A percentile compares a stretch with the other conserved stretches of the same genome.
phyloP scores from a whole-genome alignment of 2,113 vertebrate species.

The Nematolebias whitei region DNA sequence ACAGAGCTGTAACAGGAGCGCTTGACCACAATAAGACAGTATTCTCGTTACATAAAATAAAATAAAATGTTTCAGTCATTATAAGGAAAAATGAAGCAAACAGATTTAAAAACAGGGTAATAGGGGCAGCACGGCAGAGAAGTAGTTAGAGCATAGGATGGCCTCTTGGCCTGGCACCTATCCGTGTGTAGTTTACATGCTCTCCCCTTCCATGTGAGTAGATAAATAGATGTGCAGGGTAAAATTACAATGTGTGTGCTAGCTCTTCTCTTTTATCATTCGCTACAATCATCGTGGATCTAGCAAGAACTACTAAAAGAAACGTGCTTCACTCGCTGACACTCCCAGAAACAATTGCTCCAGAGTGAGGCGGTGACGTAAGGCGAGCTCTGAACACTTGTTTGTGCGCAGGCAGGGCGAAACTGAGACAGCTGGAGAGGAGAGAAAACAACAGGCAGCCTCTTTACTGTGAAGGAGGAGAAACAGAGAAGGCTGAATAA shows the following conservation, averaged over 20 bases:
- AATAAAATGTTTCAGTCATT: not conserved
- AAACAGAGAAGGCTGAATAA: conserved; percentile 3
- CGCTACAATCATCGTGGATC: not conserved
- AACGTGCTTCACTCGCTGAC: not conserved
- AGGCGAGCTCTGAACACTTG: conserved; percentile 22
- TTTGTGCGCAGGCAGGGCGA: conserved; percentile 33
- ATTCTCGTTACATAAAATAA: not conserved
- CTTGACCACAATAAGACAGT: not conserved
- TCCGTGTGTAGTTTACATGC: too few species aligned
- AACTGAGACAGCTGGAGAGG: conserved; percentile 33
- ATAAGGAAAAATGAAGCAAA: not conserved
- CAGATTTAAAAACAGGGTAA: not conserved
- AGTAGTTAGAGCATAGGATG: too few species aligned
- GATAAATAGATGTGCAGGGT: too few species aligned
- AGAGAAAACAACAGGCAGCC: conserved; percentile 59
- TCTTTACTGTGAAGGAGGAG: conserved; percentile 43
- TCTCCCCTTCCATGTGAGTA: too few species aligned
- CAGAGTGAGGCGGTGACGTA: conserved; percentile 1
- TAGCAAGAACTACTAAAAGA: not conserved
- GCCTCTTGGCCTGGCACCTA: too few species aligned
- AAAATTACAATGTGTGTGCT: not conserved
- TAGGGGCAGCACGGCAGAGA: too few species aligned
- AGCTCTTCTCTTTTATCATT: not conserved
- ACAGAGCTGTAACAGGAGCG: conserved; percentile 5
- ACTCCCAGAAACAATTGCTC: conserved; percentile 2